Conservation (phyloP, 2,113 vertebrate species). For the Salvator merianae region DNA sequence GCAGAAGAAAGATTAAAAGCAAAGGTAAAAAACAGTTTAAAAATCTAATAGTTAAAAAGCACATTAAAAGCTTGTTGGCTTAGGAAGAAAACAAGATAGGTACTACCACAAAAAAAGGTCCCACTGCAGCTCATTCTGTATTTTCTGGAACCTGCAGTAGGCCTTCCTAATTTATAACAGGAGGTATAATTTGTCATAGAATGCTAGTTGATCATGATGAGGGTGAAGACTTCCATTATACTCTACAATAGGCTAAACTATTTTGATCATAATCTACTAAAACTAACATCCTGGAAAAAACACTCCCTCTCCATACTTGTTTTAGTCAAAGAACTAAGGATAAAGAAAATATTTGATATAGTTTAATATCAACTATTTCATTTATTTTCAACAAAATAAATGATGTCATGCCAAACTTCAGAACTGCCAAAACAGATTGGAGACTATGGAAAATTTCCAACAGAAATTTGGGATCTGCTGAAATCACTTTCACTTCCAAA, state of each 20-base stretch:
- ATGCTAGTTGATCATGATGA: not conserved
- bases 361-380: not conserved
- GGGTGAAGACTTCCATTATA: not conserved
- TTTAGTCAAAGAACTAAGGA: not conserved
- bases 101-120: no score
- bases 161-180: not conserved
- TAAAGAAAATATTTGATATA: slow-evolving; percentile 6
- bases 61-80: no score
- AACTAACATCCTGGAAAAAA: not conserved
- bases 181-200: not conserved
- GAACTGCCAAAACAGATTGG: not conserved
- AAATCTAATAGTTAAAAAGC: no score
- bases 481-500: not conserved
- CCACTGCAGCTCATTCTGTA: no score
- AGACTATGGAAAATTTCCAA: not conserved
- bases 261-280: not conserved
- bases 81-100: no score
- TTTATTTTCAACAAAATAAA: not conserved
- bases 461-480: not conserved
- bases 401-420: not conserved
- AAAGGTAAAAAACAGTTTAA: no score
- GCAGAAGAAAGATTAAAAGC: no score
- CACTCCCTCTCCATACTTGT: not conserved
- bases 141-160: no score
- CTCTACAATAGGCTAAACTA: not conserved